Evolutionary conservation across 2,888 invertebrate genomes (phyloP), one percentile per base, ranked within the genome.

Genomic region (Nymphalis urticae): DNA sequence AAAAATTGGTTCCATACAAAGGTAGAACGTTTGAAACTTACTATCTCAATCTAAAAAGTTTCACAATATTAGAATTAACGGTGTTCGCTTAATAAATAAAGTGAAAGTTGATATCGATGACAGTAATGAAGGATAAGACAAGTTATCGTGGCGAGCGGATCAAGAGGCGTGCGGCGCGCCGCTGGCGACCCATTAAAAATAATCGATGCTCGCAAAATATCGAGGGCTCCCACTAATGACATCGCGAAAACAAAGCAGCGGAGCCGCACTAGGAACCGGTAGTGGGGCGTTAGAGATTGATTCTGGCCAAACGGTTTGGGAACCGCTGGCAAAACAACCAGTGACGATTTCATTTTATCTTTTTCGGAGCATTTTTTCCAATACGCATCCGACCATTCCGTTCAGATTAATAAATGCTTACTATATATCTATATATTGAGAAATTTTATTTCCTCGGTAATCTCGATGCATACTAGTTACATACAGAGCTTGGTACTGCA

Each of bases 221-320:
- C 87, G 90, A 90, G 89, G 80, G 86, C 82, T 89, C 88, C 83
- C 91, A 90, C 91, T 92, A 92, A 92, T 91, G 92, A 91, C 84
- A 90, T 90, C 83, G 87, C 86, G 86, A 88, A 91, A 90, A 91
- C 90, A 90, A 90, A 89, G 87, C 85, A 76, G 78, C 80, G 83
- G 82, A 82, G 74, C 73, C 74, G 71, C 71, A 67, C 64, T 69
- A 68, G 70, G 65, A 69, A 64, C 72, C 69, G 66, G 69, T 63
- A 67, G 51, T 64, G 63, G 48, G 21, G 65, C 65, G 68, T 70
- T 71, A 73, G 70, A 72, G 71, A 72, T 69, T 64, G 71, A 71
- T 66, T 67, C 70, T 71, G 56, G 53, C 70, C 69, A 66, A 36
- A 50, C 66, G 48, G 60, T 60, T 61, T 9, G 53, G 48, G n/a